Conservation (phyloP, 2,113 vertebrate genomes). For the Cyphomyrus discorhynchus region DNA sequence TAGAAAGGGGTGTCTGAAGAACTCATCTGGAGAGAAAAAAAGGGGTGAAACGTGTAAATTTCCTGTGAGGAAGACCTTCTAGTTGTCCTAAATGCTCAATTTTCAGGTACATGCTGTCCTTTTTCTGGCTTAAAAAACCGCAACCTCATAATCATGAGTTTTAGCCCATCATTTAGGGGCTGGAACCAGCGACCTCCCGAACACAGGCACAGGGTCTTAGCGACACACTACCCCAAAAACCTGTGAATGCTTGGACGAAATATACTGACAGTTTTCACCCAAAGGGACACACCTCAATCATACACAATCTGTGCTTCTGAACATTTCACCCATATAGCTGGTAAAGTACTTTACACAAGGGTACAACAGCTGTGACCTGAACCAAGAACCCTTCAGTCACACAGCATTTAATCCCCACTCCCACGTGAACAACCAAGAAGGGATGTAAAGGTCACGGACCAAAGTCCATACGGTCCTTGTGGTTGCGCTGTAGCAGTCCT, state of each 20-base stretch:
- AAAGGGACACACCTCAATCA: not conserved
- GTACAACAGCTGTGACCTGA: not conserved
- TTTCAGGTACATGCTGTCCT: not conserved
- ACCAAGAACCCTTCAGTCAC: not conserved
- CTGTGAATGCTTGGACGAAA: not conserved
- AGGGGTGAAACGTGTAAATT: not conserved
- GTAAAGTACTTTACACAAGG: not conserved
- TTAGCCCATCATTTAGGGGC: not conserved
- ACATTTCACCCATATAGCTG: not conserved
- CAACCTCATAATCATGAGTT: not conserved
- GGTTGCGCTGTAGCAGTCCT: constrained; percentile 80
- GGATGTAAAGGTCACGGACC: constrained; percentile 55
- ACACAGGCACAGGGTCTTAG: not conserved
- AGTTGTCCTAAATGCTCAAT: not conserved
- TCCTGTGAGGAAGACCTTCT: not conserved
- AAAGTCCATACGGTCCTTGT: constrained; percentile 83
- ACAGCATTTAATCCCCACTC: not conserved
- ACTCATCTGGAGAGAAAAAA: constrained; percentile 67
- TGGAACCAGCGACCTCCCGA: not conserved
- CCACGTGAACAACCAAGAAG: not conserved
- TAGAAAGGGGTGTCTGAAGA: constrained; percentile 89
- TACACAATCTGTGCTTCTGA: not conserved
- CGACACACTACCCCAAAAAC: not conserved
- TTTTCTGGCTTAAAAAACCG: not conserved
- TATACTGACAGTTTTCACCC: not conserved